A percentile compares a stretch with the other conserved stretches of the same genome.
Conservation (phyloP, 2,888 invertebrate genomes). For the Heteromyza rotundicornis region DNA sequence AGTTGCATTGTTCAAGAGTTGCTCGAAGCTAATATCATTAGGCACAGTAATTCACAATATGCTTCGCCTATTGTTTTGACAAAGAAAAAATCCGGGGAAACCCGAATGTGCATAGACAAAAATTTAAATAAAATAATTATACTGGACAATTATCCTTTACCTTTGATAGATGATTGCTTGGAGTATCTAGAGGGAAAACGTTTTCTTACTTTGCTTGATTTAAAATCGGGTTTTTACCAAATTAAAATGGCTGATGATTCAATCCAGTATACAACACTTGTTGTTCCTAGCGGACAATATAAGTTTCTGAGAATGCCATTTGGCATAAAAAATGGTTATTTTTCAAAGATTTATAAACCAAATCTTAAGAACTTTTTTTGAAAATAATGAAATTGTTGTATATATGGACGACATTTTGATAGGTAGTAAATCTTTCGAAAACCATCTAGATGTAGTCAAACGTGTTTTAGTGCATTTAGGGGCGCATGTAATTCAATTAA, state of each 20-base stretch:
- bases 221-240: slow-evolving; percentile 34
- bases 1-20: slow-evolving; percentile 18
- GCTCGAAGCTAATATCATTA: slow-evolving; percentile 19
- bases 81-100: slow-evolving; percentile 18
- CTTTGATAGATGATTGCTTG: slow-evolving; percentile 25
- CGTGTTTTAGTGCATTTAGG: slow-evolving; percentile 17
- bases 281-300: slow-evolving; percentile 33
- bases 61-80: slow-evolving; percentile 19
- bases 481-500: slow-evolving; percentile 11
- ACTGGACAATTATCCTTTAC: slow-evolving; percentile 27
- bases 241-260: slow-evolving; percentile 30
- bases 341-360: slow-evolving; percentile 24
- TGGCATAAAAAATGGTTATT: slow-evolving; percentile 23
- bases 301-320: slow-evolving; percentile 34
- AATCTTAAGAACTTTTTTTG: slow-evolving; percentile 15
- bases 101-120: slow-evolving; percentile 20
- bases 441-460: slow-evolving; percentile 17
- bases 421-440: slow-evolving; percentile 9
- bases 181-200: slow-evolving; percentile 26
- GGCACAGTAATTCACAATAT: slow-evolving; percentile 23
- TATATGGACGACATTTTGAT: slow-evolving; percentile 27
- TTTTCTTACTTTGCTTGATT: slow-evolving; percentile 31
- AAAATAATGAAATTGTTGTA: slow-evolving; percentile 14
- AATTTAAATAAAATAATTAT: slow-evolving; percentile 23
- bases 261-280: slow-evolving; percentile 32